These are phyloP conservation scores for Phoenoteleia sp. DNA, from an alignment of 2,888 invertebrate species.

Conservation along the genomic window DNA sequence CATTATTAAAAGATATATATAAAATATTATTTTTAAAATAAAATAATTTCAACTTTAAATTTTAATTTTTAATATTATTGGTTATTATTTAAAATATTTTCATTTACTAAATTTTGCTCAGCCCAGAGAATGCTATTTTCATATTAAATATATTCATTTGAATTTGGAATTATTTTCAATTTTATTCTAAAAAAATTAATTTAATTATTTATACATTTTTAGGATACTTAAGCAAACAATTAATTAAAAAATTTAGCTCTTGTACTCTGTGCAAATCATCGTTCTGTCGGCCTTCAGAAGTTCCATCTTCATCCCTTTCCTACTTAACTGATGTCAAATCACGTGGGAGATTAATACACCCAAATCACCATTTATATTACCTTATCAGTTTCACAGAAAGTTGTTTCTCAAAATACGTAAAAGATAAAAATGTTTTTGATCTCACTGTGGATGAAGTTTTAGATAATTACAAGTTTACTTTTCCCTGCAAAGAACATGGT, in stretches of 20 bases:
- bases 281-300: not conserved
- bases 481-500: constrained; percentile 58
- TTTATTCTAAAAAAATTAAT: too few relatives aligned
- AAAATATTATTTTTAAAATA: too few relatives aligned
- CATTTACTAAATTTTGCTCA: too few relatives aligned
- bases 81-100: too few relatives aligned
- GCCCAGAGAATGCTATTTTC: too few relatives aligned
- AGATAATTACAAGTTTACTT: constrained; percentile 54
- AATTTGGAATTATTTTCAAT: too few relatives aligned
- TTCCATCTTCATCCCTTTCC: not conserved
- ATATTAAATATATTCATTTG: too few relatives aligned
- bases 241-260: constrained; percentile 3
- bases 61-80: too few relatives aligned
- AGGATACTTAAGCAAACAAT: constrained; percentile 56
- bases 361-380: constrained; percentile 45
- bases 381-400: constrained; percentile 38
- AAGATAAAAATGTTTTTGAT: constrained; percentile 38
- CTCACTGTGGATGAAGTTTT: constrained; percentile 51
- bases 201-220: constrained; percentile 20
- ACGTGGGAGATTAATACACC: constrained; percentile 46
- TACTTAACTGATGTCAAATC: constrained; percentile 42
- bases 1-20: too few relatives aligned
- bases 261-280: constrained; percentile 22
- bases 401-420: constrained; percentile 37
- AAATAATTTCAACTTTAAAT: too few relatives aligned